These are phyloP conservation scores for Pristionchus fissidentatus DNA, from an alignment of 2,888 invertebrate species.

Conservation along the genomic window DNA sequence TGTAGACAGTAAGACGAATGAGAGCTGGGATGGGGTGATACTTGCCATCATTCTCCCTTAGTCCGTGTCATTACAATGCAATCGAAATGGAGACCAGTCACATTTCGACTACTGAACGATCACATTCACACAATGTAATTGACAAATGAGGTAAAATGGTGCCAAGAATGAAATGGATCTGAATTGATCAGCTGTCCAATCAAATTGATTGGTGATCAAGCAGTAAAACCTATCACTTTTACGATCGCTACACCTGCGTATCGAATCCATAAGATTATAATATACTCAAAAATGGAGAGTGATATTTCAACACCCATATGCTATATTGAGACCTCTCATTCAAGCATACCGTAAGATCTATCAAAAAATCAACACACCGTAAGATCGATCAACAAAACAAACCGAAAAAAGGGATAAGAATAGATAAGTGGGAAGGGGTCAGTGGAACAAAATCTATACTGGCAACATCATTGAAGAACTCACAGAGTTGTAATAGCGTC, in stretches of 20 bases:
- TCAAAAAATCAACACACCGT: too few relatives aligned
- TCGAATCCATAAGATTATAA: not conserved
- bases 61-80: constrained; percentile 6
- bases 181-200: constrained; percentile 19
- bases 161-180: constrained; percentile 8
- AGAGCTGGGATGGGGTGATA: not conserved
- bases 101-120: constrained; percentile 16
- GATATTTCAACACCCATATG: too few relatives aligned
- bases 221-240: constrained; percentile 24
- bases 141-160: constrained; percentile 15
- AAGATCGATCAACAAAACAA: too few relatives aligned
- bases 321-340: too few relatives aligned
- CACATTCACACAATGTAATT: constrained; percentile 19
- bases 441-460: too few relatives aligned
- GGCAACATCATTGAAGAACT: too few relatives aligned
- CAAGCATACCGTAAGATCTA: too few relatives aligned
- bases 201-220: constrained; percentile 21
- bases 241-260: not conserved
- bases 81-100: constrained; percentile 5
- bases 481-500: too few relatives aligned
- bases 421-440: too few relatives aligned
- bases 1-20: constrained; percentile 43
- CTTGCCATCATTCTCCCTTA: not conserved
- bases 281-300: too few relatives aligned
- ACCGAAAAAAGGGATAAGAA: too few relatives aligned